Evolutionary conservation across 2,888 invertebrate species (phyloP).

Genomic region (Drosophila fungiperda): DNA sequence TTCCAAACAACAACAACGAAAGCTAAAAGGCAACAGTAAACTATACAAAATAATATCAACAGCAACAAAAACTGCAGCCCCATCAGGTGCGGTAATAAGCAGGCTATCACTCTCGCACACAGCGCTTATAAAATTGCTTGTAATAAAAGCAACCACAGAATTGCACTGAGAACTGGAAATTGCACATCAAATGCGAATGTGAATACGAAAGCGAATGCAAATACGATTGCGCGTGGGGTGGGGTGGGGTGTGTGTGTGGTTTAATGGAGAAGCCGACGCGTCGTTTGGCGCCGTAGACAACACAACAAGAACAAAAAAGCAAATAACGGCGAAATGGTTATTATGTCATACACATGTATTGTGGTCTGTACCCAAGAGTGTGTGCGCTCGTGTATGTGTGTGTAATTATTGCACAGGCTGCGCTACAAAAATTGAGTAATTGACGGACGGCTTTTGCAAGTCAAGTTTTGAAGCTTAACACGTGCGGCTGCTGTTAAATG

Average conservation of each 20-base stretch:
- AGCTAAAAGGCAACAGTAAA: constrained; percentile 41
- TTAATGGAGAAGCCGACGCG: constrained; percentile 51
- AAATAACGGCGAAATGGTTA: constrained; percentile 50
- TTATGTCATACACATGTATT: constrained; percentile 71
- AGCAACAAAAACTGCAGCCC: constrained; percentile 58
- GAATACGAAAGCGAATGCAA: constrained; percentile 30
- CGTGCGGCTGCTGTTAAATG: constrained; percentile 47
- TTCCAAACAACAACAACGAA: constrained; percentile 12
- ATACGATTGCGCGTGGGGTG: constrained; percentile 16
- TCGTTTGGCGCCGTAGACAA: constrained; percentile 44
- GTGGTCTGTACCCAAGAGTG: constrained; percentile 32
- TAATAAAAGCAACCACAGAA: constrained; percentile 40
- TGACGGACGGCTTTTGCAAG: not conserved
- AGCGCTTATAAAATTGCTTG: constrained; percentile 35
- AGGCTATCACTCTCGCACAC: constrained; percentile 48
- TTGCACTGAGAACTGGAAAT: constrained; percentile 28
- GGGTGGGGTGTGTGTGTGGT: not conserved
- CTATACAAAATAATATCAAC: constrained; percentile 19
- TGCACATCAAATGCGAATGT: constrained; percentile 29
- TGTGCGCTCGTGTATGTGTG: constrained; percentile 8
- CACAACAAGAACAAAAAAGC: constrained; percentile 23
- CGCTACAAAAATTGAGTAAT: constrained; percentile 13
- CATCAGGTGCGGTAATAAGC: constrained; percentile 73
- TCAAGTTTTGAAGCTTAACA: constrained; percentile 34
- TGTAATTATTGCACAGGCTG: constrained; percentile 30